Evolutionary conservation across 2,888 invertebrate genomes (phyloP).

Genomic region (Orgyia antiqua): DNA sequence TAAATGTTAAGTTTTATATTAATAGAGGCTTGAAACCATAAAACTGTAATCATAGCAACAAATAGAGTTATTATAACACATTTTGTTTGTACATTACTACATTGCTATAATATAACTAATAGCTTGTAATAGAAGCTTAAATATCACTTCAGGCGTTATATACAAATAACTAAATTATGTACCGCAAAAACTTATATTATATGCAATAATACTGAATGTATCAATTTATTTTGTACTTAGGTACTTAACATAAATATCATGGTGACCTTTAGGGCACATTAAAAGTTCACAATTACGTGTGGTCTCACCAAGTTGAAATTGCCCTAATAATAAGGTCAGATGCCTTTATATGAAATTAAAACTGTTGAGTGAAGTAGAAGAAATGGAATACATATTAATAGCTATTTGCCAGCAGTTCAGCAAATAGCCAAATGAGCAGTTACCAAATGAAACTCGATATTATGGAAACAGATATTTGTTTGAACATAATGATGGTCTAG

Average conservation of each 20-base stretch:
- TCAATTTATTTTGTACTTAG: conserved; percentile 19
- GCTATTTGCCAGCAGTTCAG: too few relatives aligned
- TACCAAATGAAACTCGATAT: too few relatives aligned
- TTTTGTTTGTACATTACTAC: conserved; percentile 1
- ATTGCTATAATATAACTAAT: background rate
- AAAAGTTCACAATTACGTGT: conserved; percentile 8
- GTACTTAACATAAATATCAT: conserved; percentile 21
- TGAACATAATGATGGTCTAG: too few relatives aligned
- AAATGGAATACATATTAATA: too few relatives aligned
- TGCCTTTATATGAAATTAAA: too few relatives aligned
- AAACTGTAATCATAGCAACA: background rate
- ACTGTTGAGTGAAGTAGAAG: too few relatives aligned
- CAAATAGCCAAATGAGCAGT: too few relatives aligned
- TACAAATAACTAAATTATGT: conserved; percentile 7
- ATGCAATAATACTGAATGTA: conserved; percentile 7
- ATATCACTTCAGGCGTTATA: conserved; percentile 4
- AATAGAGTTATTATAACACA: background rate
- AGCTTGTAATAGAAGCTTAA: background rate
- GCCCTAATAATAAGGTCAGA: too few relatives aligned
- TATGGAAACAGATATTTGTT: too few relatives aligned
- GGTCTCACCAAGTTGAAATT: too few relatives aligned
- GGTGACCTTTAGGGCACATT: conserved; percentile 12
- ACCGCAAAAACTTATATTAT: conserved; percentile 7
- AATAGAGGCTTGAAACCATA: too few relatives aligned
- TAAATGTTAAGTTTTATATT: too few relatives aligned